Percentiles rank a stretch among this genome's conserved stretches.
Evolutionary conservation across 2,888 invertebrate genomes (phyloP).

Genomic region (Leistus spinibarbis): DNA sequence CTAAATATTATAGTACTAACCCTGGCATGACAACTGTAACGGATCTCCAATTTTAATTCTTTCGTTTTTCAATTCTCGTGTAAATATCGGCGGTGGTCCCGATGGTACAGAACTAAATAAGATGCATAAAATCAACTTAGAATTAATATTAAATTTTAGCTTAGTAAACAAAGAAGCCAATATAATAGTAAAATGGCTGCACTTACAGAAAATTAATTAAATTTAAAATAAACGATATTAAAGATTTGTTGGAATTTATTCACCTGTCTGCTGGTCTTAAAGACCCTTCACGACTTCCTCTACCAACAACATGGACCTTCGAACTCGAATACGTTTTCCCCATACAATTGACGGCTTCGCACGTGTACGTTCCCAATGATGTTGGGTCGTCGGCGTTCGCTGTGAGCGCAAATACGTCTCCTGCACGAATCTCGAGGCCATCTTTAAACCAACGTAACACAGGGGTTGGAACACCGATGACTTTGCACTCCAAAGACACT

Average conservation of each 20-base stretch:
- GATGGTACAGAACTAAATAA: conserved; percentile 59
- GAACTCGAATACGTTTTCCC: conserved; percentile 83
- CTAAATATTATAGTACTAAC: conserved; percentile 54
- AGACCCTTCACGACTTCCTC: conserved; percentile 72
- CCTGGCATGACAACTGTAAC: conserved; percentile 75
- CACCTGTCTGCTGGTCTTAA: conserved; percentile 72
- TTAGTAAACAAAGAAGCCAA: too few relatives aligned
- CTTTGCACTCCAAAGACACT: conserved; percentile 90
- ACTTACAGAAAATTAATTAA: conserved; percentile 21
- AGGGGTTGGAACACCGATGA: conserved; percentile 86
- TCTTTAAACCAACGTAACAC: conserved; percentile 78
- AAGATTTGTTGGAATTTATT: conserved; percentile 5
- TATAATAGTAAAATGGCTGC: conserved; percentile 49
- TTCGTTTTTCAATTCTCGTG: conserved; percentile 74
- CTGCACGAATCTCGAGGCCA: conserved; percentile 85
- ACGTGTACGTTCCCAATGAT: conserved; percentile 84
- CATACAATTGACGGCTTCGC: conserved; percentile 89
- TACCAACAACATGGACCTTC: conserved; percentile 80
- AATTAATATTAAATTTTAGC: too few relatives aligned
- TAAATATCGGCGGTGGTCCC: conserved; percentile 80
- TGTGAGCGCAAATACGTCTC: conserved; percentile 86
- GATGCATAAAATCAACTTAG: neutral
- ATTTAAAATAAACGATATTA: neutral
- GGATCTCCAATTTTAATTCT: conserved; percentile 80
- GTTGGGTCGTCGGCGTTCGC: conserved; percentile 85